Evolutionary conservation across 2,113 vertebrate genomes (phyloP).

Genomic region (Holacanthus passer): DNA sequence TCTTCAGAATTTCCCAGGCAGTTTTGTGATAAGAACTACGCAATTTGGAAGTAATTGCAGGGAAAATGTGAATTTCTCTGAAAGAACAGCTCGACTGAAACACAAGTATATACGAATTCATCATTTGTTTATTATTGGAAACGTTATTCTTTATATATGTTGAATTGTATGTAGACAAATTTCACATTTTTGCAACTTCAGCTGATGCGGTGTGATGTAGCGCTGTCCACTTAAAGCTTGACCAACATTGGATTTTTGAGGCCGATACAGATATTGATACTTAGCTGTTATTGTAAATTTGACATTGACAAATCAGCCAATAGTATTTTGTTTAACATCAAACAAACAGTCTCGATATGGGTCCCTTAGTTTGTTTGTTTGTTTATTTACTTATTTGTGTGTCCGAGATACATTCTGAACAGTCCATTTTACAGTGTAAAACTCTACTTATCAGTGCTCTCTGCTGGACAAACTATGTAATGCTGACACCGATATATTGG

Average conservation of each 20-base stretch:
- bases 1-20: no score
- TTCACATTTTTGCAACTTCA: neutral
- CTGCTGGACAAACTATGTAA: no score
- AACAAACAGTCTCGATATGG: no score
- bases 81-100: neutral
- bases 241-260: neutral
- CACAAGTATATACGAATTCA: neutral
- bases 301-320: neutral
- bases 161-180: neutral
- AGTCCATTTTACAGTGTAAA: no score
- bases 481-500: no score
- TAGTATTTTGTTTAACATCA: neutral
- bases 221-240: neutral
- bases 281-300: no score
- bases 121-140: neutral
- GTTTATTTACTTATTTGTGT: no score
- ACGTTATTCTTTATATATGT: neutral
- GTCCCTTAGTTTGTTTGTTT: no score
- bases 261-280: neutral
- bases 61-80: neutral
- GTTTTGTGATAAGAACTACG: no score
- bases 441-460: no score
- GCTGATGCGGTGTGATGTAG: neutral
- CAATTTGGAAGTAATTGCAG: neutral
- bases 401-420: no score